These are phyloP conservation scores for Amphilophus citrinellus DNA, from an alignment of 2,113 vertebrate species.

Conservation along the genomic window DNA sequence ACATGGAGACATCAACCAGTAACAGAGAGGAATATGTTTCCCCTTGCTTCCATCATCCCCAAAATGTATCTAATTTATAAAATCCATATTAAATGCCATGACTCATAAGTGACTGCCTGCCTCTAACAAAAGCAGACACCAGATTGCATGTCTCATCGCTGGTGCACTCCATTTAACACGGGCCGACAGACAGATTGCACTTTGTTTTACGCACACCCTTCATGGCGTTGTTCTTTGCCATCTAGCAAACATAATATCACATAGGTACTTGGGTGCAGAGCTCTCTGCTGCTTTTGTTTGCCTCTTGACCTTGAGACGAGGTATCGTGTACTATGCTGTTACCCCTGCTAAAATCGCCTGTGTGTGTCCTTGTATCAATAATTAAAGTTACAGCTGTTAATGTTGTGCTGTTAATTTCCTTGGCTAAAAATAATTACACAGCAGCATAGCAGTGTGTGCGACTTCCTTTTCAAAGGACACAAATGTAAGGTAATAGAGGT, in stretches of 20 bases:
- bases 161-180: conserved; percentile 73
- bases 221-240: conserved; percentile 65
- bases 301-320: conserved; percentile 70
- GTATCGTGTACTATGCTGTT: conserved; percentile 52
- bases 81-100: conserved; percentile 64
- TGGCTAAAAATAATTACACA: conserved; percentile 51
- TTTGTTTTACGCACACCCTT: conserved; percentile 73
- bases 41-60: conserved; percentile 31
- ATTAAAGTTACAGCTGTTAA: conserved; percentile 73
- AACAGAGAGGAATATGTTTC: conserved; percentile 34
- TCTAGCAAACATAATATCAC: conserved; percentile 56
- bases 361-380: conserved; percentile 61
- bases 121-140: conserved; percentile 65
- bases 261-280: conserved; percentile 53
- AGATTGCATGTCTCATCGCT: conserved; percentile 72
- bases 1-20: conserved; percentile 28
- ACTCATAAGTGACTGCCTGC: conserved; percentile 47
- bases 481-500: conserved; percentile 22
- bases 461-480: conserved; percentile 54
- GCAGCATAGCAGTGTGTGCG: conserved; percentile 24
- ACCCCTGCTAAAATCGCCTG: conserved; percentile 47
- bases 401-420: conserved; percentile 61
- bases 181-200: conserved; percentile 75
- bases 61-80: conserved; percentile 57
- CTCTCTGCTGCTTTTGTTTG: conserved; percentile 54